Evolutionary conservation across 2,797 vertebrate genomes (phyloP).

Genomic region (Limosa lapponica): DNA sequence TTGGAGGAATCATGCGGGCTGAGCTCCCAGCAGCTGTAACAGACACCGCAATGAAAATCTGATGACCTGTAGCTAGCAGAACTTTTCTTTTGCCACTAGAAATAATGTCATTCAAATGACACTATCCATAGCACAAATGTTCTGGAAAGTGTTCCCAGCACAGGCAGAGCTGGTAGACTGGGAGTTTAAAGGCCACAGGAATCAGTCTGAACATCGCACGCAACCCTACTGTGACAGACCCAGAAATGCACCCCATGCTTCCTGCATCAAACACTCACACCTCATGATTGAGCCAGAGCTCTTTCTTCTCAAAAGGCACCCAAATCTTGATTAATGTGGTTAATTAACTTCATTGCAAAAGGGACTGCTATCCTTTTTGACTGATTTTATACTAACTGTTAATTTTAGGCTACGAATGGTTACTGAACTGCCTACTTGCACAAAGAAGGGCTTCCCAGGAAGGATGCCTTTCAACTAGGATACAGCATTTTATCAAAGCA

Average conservation of each 20-base stretch:
- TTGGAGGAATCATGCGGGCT: neutral
- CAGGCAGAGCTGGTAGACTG: neutral
- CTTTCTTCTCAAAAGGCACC: neutral
- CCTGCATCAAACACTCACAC: constrained; percentile 21
- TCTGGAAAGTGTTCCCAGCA: neutral
- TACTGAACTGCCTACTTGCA: neutral
- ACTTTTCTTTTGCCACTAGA: neutral
- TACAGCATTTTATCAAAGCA: constrained; percentile 1
- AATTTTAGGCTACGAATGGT: neutral
- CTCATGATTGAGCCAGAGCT: neutral
- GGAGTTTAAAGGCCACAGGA: neutral
- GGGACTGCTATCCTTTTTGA: neutral
- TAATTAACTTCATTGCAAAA: constrained; percentile 39
- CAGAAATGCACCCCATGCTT: neutral
- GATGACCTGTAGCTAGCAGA: neutral
- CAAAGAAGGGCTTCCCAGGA: neutral
- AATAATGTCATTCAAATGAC: neutral
- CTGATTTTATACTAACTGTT: neutral
- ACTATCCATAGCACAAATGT: neutral
- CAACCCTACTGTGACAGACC: neutral
- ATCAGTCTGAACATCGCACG: neutral
- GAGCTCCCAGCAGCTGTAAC: neutral
- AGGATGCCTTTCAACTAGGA: constrained; percentile 17
- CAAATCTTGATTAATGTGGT: neutral
- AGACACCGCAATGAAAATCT: neutral